phyloP scores from a whole-genome alignment of 53 echinoderm and acorn worm genomes.

The Holothuria scabra region DNA sequence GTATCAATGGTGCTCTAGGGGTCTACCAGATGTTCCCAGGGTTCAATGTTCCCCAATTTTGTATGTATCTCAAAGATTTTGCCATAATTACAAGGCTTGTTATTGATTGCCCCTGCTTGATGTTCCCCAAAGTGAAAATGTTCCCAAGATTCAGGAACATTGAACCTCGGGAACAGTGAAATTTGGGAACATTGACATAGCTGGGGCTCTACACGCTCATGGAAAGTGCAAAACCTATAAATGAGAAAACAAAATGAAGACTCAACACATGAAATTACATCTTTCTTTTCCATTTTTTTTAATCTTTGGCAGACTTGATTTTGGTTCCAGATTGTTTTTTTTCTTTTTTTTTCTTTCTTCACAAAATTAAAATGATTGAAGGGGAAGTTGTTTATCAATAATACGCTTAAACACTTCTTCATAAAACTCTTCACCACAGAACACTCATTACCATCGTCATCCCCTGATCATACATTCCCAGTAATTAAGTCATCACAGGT shows the following conservation, averaged over 20 bases:
- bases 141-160: too few species aligned
- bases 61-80: too few species aligned
- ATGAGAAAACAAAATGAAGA: background rate
- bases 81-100: too few species aligned
- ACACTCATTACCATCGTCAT: background rate
- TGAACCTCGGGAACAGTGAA: too few species aligned
- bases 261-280: background rate
- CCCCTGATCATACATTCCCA: background rate
- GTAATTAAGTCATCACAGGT: slow-evolving; percentile 1
- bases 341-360: slow-evolving; percentile 17
- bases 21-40: too few species aligned
- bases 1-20: too few species aligned
- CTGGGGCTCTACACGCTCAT: too few species aligned
- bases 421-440: slow-evolving; percentile 6
- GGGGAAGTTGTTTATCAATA: slow-evolving; percentile 37
- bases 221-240: too few species aligned
- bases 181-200: too few species aligned
- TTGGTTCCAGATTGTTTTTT: slow-evolving; percentile 45
- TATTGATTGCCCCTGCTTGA: too few species aligned
- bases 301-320: slow-evolving; percentile 56
- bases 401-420: slow-evolving; percentile 23
- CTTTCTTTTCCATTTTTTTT: slow-evolving; percentile 52
- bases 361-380: slow-evolving; percentile 40
- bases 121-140: too few species aligned
- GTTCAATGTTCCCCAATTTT: too few species aligned